Evolutionary conservation across 1,140 invertebrate species (phyloP), one percentile per base, ranked within the genome.

Genomic region (Saccostrea cuccullata): DNA sequence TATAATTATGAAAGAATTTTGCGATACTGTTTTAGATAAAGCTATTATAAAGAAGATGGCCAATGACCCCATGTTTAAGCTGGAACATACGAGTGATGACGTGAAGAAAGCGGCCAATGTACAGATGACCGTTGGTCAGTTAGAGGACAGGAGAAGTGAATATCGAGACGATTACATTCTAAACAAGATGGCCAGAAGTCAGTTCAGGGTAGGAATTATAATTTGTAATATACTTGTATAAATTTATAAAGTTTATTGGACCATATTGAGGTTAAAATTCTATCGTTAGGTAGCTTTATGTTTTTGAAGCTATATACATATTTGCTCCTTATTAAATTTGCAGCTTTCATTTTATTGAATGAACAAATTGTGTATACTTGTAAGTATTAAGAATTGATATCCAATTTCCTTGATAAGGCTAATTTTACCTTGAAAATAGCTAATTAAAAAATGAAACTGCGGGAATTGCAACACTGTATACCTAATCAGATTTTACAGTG

Each of bases 31-130:
- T 87, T 55, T 87, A 94, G 92, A 94, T 9, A 99, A 98, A 94
- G 97, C 97, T 94, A 97, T 97, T 11, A 98, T 97, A 86, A 97
- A 97, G 91, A 97, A 97, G 92, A 94, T 99, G 40, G 98, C 97
- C 91, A 97, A 98, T 92, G 98, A 99, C 97, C 97, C 98, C 30
- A 99, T 99, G 98, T 99, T 97, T 94, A 98, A 96, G 95, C 95
- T 99, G 88, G 98, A 99, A 94, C 98, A 99, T 96, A 97, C 97
- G 60, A 96, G 96, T 15, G 96, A 97, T 87, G 98, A 99, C 95
- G 96, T 96, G 91, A 96, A 96, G 91, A 96, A 96, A 84, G 96
- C 97, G 0, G 97, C 97, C 92, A 96, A 96, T 84, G 96, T 96
- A 8, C 97, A 97, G 91, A 97, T 97, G 0, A 95, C 96, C 23